These are phyloP conservation scores for Narcine bancroftii DNA, from an alignment of 2,113 vertebrate genomes.

Conservation along the genomic window DNA sequence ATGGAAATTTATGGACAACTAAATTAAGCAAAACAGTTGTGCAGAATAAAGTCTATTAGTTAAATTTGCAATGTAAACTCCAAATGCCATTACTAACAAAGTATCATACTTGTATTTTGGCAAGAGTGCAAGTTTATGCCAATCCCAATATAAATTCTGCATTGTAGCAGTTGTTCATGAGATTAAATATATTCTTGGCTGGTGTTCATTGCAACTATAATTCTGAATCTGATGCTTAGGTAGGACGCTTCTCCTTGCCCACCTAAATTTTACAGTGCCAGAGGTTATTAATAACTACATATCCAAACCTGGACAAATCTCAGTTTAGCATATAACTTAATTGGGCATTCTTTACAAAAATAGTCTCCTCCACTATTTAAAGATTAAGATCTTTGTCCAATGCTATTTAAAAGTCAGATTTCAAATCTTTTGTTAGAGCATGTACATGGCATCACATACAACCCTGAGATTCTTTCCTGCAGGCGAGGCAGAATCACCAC, in stretches of 20 bases:
- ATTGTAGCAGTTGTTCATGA: no score
- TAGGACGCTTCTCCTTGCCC: background rate
- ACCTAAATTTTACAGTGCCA: background rate
- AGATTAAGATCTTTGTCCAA: no score
- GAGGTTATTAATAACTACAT: background rate
- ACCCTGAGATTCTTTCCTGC: no score
- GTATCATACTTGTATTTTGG: background rate
- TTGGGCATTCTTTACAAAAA: no score
- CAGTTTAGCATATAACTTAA: background rate
- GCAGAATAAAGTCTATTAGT: background rate
- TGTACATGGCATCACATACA: no score
- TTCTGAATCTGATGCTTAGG: background rate
- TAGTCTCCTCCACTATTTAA: no score
- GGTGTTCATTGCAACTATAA: background rate
- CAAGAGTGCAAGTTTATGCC: background rate
- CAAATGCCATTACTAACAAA: background rate
- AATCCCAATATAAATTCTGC: no score
- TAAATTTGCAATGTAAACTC: no score
- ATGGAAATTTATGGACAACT: background rate
- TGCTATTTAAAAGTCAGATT: no score
- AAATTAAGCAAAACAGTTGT: background rate
- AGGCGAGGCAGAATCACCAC: no score
- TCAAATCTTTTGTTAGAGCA: no score
- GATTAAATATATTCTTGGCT: no score
- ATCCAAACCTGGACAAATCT: background rate